Base-by-base conservation (phyloP, 2,888 invertebrate species). In the Rotaria macrura region DNA sequence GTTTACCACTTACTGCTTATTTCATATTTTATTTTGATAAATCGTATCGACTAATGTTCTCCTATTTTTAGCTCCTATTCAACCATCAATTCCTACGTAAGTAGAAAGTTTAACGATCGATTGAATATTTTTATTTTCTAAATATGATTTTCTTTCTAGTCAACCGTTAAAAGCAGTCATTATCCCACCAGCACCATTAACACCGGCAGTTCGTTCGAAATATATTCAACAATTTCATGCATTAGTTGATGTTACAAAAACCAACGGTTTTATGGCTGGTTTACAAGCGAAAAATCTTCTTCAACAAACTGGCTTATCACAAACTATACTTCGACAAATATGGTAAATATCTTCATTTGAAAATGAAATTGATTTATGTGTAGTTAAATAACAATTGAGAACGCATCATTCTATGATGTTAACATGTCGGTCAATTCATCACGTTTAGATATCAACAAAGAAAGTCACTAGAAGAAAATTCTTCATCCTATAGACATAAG, bases 261-360 rank as follows among this genome's bases (percentile, higher is more conserved):
- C 84, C 6, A 84, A 54, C 79, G 86, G 86, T 25, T 86, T 57
- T 79, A 38, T 86, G 29, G 83, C 34, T 74, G 97, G 97, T 0
- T 94, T 94, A 1, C 97, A 97, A 91, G 97, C 98, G 0, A 93
- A 97, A 87, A 94, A 95, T 88, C 94, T 98, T 87, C 94, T 99
- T 92, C 93, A 98, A 83, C 96, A 96, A 91, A 95, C 96, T 20
- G 94, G 96, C 87, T 92, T 99, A 87, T 95, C 96, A 9, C 96
- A 97, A 90, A 93, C 93, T 49, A 93, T 94, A 74, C 92, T 99
- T 34, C 98, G 98, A 29, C 95, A 96, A 92, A 96, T 99, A 88
- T 98, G 97, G 98, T 93, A 90, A 89, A 89, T 87, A n/a, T n/a
- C n/a, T n/a, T n/a, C n/a, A n/a, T n/a, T n/a, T n/a, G n/a, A n/a